Conservation (phyloP, 2,888 invertebrate species). For the Ormyrus labotus region DNA sequence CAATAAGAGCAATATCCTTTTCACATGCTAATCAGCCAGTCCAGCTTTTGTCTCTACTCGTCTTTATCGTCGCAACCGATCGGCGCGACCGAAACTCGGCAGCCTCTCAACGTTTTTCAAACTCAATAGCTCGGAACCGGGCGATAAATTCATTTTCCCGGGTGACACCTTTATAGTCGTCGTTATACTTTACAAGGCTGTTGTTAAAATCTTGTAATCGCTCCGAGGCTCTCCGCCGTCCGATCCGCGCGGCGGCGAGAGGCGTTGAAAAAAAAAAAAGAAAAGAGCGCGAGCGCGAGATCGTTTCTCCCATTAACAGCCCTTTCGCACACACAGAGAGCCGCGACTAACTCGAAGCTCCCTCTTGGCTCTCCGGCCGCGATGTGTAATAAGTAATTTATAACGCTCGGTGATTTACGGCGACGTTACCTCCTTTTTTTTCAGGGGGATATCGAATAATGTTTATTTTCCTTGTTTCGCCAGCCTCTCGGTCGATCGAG, state of each 20-base stretch:
- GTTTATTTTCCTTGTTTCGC: no score
- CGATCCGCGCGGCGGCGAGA: background rate
- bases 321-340: conserved; percentile 7
- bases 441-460: background rate
- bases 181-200: conserved; percentile 44
- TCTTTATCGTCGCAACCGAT: no score
- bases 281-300: conserved; percentile 25
- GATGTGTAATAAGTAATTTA: conserved; percentile 35
- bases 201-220: conserved; percentile 40
- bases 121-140: background rate
- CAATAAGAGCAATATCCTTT: no score
- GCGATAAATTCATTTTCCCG: conserved; percentile 47
- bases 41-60: no score
- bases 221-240: background rate
- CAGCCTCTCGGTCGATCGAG: no score
- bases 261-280: no score
- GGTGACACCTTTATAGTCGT: conserved; percentile 51
- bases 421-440: conserved; percentile 16
- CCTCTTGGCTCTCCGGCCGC: background rate
- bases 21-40: no score
- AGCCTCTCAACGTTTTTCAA: no score
- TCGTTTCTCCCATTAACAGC: conserved; percentile 36
- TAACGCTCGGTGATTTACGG: conserved; percentile 24
- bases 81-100: no score
- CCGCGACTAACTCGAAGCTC: conserved; percentile 12